Base-by-base conservation (phyloP, 2,113 vertebrate species). In the Crotalus horridus region DNA sequence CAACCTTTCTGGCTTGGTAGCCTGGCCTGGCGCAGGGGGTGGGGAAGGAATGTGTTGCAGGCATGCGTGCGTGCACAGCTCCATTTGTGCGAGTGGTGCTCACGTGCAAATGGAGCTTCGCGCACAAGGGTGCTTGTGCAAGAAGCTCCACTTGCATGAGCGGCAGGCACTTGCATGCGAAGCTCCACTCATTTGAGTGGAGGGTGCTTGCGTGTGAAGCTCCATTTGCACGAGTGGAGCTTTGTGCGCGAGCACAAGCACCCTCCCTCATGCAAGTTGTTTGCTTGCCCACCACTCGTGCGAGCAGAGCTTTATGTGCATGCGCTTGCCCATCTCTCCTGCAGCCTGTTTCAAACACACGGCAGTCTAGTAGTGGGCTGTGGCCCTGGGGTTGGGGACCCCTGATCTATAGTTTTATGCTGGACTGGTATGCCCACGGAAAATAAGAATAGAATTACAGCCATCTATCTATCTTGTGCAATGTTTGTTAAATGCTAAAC, bases 401-500 rank as follows among this genome's bases (percentile, higher is more conserved):
- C 29, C 64, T 33, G 64, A 39, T 43, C 74, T 81, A 39, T 81
- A 9, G 15, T 81, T 9, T 43, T 81, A 81, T 21, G 74, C 17
- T 81, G 33, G 33, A 21, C 33, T 81, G 74, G 17, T 13, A n/a
- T 15, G 61, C 11, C 26, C 26, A 29, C 61, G 29, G 26, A 64
- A 29, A 64, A 81, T 20, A 9, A 55, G 33, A 56, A 17, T 39
- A 59, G 11, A 85, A 20, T 46, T 55, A 6, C 8, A 59, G 81
- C 39, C 91, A 74, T 29, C 51, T 17, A 87, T 26, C 88, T 86
- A 51, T 48, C 56, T 74, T 91, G 59, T 54, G 93, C 90, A 1
- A 23, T 43, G 85, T 90, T 89, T 91, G 94, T 94, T 93, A 94
- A 94, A 94, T 0, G 0, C 93, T 1, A 92, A 48, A 4, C 85